Base-by-base conservation (phyloP, 1,140 invertebrate genomes). In the Tetramorium simillimum region DNA sequence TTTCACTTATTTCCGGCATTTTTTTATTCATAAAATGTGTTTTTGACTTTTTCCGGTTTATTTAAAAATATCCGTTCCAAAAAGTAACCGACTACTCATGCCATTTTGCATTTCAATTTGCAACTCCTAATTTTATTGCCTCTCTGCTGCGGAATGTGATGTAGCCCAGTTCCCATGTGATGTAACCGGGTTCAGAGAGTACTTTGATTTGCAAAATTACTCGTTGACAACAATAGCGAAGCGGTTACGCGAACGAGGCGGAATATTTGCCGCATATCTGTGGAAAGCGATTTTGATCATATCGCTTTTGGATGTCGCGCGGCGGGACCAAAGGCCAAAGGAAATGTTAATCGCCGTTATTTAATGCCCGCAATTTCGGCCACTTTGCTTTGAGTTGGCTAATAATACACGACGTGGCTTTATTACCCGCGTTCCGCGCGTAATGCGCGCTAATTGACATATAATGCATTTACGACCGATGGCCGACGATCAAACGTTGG, bases 331-430 rank as follows among this genome's bases (percentile, higher is more conserved):
- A 58, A 81, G 46, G 51, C 49, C n/a, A 40, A 37, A 43, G 49
- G 63, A 56, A 70, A 43, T 56, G 49, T 81, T 81, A 70, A 81
- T 81, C 49, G 51, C 37, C 63, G 33, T 70, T 70, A 43, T 81
- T 51, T 70, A 81, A 81, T 58, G 51, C n/a, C 63, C 78, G 49
- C 65, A 81, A 70, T 70, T 81, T 70, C 63, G 65, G 49, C 62
- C 77, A 70, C 78, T 81, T 60, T 14, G 78, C 78, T 81, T 81
- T 81, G 65, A 56, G 37, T 43, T 16, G 21, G 21, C 49, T 70
- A 70, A 81, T 81, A 70, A 81, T 70, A 81, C 76, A n/a, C 28
- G 18, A 65, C 28, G 28, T 51, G 28, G 46, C 78, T 81, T 70
- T 69, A 81, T 81, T 81, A 81, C n/a, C 37, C n/a, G 9, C 37